phyloP scores from a whole-genome alignment of 2,113 vertebrate genomes.

The Cyanoliseus patagonus region DNA sequence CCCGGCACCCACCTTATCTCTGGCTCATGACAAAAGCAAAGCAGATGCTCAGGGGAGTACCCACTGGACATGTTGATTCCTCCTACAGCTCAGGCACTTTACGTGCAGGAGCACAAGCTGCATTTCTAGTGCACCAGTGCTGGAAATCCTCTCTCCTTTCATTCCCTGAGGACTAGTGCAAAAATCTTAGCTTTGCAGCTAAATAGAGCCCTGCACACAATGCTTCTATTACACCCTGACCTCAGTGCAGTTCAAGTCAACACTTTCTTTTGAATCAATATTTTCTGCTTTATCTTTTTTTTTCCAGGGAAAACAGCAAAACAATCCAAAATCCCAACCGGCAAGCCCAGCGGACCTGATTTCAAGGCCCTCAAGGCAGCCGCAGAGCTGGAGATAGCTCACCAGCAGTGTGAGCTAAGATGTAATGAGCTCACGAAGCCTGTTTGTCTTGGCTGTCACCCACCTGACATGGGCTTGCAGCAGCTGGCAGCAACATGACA shows the following conservation, averaged over 20 bases:
- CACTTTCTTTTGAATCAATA: neutral
- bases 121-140: neutral
- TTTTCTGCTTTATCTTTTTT: neutral
- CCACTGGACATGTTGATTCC: neutral
- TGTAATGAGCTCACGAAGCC: neutral
- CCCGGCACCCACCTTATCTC: neutral
- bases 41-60: neutral
- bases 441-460: slow-evolving; percentile 33
- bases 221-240: neutral
- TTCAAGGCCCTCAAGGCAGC: neutral
- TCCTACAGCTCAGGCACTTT: neutral
- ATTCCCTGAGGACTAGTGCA: neutral
- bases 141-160: neutral
- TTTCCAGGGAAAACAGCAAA: neutral
- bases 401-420: neutral
- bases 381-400: neutral
- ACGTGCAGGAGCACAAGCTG: neutral
- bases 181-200: neutral
- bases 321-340: neutral
- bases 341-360: neutral
- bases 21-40: neutral
- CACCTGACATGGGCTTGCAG: neutral
- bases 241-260: neutral
- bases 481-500: neutral
- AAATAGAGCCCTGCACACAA: neutral